Conservation (phyloP, 2,888 invertebrate species). For the Odiellus spinosus region DNA sequence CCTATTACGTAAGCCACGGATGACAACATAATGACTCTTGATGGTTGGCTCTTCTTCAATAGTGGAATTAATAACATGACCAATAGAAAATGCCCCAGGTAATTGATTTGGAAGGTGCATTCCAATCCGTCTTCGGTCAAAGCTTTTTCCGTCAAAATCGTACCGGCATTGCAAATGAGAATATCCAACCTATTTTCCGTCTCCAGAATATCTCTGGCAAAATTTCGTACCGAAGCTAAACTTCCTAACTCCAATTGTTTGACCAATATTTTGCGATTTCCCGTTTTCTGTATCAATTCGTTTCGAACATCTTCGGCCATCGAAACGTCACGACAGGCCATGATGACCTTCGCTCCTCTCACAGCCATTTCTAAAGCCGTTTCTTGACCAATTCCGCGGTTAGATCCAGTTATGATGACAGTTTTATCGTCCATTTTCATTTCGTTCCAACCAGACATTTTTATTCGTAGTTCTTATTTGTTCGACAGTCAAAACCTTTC, state of each 20-base stretch:
- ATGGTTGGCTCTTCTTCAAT: conserved; percentile 9
- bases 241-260: conserved; percentile 23
- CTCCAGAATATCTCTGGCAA: conserved; percentile 16
- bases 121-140: not conserved
- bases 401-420: conserved; percentile 75
- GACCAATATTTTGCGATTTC: not conserved
- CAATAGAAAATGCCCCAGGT: not conserved
- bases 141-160: not conserved
- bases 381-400: conserved; percentile 39
- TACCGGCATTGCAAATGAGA: conserved; percentile 1
- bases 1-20: conserved; percentile 20
- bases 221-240: conserved; percentile 30
- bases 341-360: conserved; percentile 49
- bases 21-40: conserved; percentile 20
- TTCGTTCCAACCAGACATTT: too few species aligned
- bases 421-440: conserved; percentile 56
- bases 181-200: not conserved
- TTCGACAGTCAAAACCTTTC: too few species aligned
- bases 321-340: conserved; percentile 67
- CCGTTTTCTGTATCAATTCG: conserved; percentile 21
- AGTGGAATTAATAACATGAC: not conserved
- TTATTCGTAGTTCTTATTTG: too few species aligned
- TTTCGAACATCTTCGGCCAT: conserved; percentile 44
- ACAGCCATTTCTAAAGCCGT: conserved; percentile 14
- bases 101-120: conserved; percentile 1